Conservation (phyloP, 1,140 invertebrate genomes). For the Cherax destructor region DNA sequence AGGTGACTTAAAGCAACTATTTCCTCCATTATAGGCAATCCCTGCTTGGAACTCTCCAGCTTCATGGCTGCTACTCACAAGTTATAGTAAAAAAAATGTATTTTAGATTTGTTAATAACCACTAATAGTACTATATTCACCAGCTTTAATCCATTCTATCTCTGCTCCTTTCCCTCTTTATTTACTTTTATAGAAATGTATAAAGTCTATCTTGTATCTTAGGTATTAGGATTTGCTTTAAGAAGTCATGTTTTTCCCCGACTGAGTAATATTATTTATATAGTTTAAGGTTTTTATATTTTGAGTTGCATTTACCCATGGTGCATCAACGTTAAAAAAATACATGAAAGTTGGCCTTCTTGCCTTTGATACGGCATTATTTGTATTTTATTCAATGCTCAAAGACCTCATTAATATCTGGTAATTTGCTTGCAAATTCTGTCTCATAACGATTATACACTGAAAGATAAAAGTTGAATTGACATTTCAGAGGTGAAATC, state of each 20-base stretch:
- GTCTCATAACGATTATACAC: slow-evolving; percentile 35
- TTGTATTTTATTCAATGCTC: slow-evolving; percentile 63
- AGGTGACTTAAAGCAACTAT: background rate
- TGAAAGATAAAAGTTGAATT: slow-evolving; percentile 28
- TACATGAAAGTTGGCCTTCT: slow-evolving; percentile 30
- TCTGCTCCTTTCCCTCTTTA: slow-evolving; percentile 50
- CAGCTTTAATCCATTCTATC: slow-evolving; percentile 59
- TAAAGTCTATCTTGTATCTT: slow-evolving; percentile 60
- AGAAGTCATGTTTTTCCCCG: slow-evolving; percentile 53
- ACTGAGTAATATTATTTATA: slow-evolving; percentile 62
- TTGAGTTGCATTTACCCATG: slow-evolving; percentile 60
- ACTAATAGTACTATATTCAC: slow-evolving; percentile 66
- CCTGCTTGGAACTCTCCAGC: slow-evolving; percentile 37
- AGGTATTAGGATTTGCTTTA: slow-evolving; percentile 48
- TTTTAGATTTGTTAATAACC: slow-evolving; percentile 67
- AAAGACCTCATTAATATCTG: slow-evolving; percentile 31
- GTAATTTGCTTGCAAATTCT: slow-evolving; percentile 33
- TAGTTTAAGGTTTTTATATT: slow-evolving; percentile 62
- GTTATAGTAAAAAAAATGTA: slow-evolving; percentile 57
- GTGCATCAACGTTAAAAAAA: slow-evolving; percentile 42
- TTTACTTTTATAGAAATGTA: slow-evolving; percentile 60
- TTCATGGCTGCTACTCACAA: slow-evolving; percentile 67
- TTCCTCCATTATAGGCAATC: slow-evolving; percentile 42
- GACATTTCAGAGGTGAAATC: slow-evolving; percentile 16
- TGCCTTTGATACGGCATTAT: slow-evolving; percentile 38